Evolutionary conservation across 2,797 vertebrate species (phyloP).

Genomic region (Scyliorhinus canicula): DNA sequence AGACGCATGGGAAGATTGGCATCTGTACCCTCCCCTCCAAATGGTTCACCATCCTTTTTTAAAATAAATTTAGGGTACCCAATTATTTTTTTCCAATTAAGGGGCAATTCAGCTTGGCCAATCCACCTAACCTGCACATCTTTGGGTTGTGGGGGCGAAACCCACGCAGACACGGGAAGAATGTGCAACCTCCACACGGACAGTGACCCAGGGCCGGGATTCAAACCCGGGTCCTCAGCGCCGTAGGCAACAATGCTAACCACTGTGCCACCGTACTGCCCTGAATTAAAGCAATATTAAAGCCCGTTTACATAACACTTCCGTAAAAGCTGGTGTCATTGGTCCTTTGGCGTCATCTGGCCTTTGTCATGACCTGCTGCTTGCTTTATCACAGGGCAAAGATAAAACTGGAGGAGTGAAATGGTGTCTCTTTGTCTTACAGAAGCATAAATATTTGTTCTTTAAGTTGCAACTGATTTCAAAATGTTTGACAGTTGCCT

Average conservation of each 20-base stretch:
- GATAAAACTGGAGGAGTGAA: slow-evolving; percentile 13
- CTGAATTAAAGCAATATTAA: background rate
- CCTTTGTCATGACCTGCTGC: background rate
- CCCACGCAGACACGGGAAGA: too few species aligned
- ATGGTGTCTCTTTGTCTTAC: slow-evolving; percentile 2
- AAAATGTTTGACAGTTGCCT: slow-evolving; percentile 32
- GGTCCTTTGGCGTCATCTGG: background rate
- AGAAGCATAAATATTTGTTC: slow-evolving; percentile 27
- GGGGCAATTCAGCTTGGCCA: too few species aligned
- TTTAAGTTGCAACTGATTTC: background rate
- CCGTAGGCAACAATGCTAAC: too few species aligned
- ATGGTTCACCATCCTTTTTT: background rate
- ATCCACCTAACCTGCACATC: too few species aligned
- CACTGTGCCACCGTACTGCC: too few species aligned
- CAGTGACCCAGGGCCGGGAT: too few species aligned
- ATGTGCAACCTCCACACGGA: too few species aligned
- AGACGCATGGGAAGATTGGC: too few species aligned
- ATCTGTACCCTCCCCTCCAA: background rate
- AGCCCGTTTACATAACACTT: background rate
- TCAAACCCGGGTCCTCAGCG: too few species aligned
- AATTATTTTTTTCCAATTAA: too few species aligned
- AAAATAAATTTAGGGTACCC: too few species aligned
- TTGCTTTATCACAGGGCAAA: background rate
- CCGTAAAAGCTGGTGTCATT: background rate
- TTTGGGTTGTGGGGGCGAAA: too few species aligned